Conservation (phyloP, 2,797 vertebrate genomes). For the Enteromius fasciolatus region DNA sequence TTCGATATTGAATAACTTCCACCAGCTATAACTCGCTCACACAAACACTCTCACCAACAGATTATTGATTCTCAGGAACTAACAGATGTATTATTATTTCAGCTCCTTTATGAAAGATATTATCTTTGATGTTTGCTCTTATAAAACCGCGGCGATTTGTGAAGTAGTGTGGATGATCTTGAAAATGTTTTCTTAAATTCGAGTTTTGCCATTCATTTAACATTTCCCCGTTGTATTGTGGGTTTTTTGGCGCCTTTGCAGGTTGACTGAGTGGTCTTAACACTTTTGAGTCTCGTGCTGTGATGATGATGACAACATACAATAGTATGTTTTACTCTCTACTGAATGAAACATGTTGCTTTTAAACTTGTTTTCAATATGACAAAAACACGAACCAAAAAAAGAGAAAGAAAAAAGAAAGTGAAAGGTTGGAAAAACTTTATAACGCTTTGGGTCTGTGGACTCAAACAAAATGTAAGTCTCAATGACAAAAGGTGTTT, state of each 20-base stretch:
- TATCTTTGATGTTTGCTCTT: conserved; percentile 67
- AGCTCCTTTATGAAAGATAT: conserved; percentile 60
- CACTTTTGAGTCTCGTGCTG: conserved; percentile 78
- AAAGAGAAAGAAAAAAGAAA: conserved; percentile 73
- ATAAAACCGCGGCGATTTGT: conserved; percentile 65
- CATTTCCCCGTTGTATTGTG: conserved; percentile 26
- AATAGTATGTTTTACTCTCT: conserved; percentile 81
- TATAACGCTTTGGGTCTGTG: conserved; percentile 92
- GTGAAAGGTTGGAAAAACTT: conserved; percentile 66
- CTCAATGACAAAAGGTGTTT: conserved; percentile 95
- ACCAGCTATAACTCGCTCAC: conserved; percentile 70
- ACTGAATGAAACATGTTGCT: conserved; percentile 86
- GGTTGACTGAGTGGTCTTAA: conserved; percentile 67
- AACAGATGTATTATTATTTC: conserved; percentile 58
- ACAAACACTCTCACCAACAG: conserved; percentile 66
- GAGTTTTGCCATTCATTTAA: conserved; percentile 19
- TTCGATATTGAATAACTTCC: conserved; percentile 39
- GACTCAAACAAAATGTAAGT: conserved; percentile 99
- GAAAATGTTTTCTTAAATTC: conserved; percentile 38
- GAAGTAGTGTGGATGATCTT: conserved; percentile 67
- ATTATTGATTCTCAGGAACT: conserved; percentile 63
- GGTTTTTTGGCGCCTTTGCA: conserved; percentile 68
- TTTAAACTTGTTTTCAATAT: conserved; percentile 84
- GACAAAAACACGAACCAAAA: conserved; percentile 65
- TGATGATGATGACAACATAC: conserved; percentile 75